These are phyloP conservation scores for Cataglyphis cursor DNA, from an alignment of 2,888 invertebrate genomes.

Conservation along the genomic window DNA sequence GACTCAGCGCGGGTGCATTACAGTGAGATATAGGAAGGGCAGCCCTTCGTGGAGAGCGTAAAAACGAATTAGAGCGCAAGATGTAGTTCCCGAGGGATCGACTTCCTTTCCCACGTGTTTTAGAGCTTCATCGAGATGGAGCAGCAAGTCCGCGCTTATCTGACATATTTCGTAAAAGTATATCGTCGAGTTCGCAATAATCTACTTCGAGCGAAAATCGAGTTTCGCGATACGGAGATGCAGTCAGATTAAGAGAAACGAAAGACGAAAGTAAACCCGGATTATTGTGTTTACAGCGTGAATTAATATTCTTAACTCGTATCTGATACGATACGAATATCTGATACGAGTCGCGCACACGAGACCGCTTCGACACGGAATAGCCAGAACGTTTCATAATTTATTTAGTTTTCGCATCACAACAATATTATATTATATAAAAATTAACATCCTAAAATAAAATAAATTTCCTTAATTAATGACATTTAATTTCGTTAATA, in stretches of 20 bases:
- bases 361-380: not conserved
- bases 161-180: constrained; percentile 11
- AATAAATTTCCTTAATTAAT: constrained; percentile 2
- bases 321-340: not conserved
- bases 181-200: constrained; percentile 15
- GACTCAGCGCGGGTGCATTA: constrained; percentile 9
- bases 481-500: constrained; percentile 4
- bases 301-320: not conserved
- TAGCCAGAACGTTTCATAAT: not conserved
- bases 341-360: not conserved
- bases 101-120: not conserved
- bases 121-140: constrained; percentile 37
- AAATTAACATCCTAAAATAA: constrained; percentile 13
- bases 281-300: constrained; percentile 12
- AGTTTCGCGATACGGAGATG: constrained; percentile 11
- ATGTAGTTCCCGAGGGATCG: constrained; percentile 30
- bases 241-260: not conserved
- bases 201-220: constrained; percentile 6
- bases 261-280: not conserved
- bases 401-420: constrained; percentile 1
- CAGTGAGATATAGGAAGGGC: constrained; percentile 1
- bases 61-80: constrained; percentile 17
- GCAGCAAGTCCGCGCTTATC: constrained; percentile 6
- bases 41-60: not conserved
- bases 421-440: not conserved